Conservation (phyloP, 2,888 invertebrate genomes). For the Microdon myrmicae region DNA sequence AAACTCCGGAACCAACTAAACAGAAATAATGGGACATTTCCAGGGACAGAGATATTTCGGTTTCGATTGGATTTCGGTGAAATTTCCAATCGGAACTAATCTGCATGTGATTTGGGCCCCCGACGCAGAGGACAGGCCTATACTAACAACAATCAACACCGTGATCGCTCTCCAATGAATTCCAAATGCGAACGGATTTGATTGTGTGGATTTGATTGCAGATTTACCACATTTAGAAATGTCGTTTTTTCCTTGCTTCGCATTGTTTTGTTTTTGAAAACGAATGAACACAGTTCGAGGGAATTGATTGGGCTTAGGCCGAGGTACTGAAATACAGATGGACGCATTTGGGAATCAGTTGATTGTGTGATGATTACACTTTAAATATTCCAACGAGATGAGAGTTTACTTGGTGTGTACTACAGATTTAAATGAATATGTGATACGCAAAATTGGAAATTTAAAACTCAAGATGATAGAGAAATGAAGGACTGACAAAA, state of each 20-base stretch:
- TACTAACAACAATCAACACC: neutral
- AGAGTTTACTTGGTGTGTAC: too few relatives aligned
- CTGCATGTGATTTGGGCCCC: slow-evolving; percentile 49
- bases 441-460: too few relatives aligned
- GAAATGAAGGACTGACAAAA: too few relatives aligned
- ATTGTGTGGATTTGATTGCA: slow-evolving; percentile 36
- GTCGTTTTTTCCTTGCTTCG: too few relatives aligned
- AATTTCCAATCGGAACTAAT: slow-evolving; percentile 50
- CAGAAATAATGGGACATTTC: slow-evolving; percentile 47
- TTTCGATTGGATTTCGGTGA: slow-evolving; percentile 48
- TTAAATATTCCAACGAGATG: too few relatives aligned
- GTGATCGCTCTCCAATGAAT: slow-evolving; percentile 48
- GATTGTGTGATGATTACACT: too few relatives aligned
- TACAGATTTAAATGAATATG: too few relatives aligned
- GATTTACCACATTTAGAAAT: too few relatives aligned
- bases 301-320: slow-evolving; percentile 9
- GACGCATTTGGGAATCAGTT: slow-evolving; percentile 5
- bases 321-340: neutral
- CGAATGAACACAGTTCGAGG: slow-evolving; percentile 1
- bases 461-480: too few relatives aligned
- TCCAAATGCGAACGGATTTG: slow-evolving; percentile 37
- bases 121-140: slow-evolving; percentile 7
- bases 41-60: slow-evolving; percentile 44
- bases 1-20: slow-evolving; percentile 42
- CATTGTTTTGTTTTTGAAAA: neutral